Evolutionary conservation across 2,113 vertebrate genomes (phyloP), one percentile per base, ranked within the genome.

Genomic region (Grammomys surdaster): DNA sequence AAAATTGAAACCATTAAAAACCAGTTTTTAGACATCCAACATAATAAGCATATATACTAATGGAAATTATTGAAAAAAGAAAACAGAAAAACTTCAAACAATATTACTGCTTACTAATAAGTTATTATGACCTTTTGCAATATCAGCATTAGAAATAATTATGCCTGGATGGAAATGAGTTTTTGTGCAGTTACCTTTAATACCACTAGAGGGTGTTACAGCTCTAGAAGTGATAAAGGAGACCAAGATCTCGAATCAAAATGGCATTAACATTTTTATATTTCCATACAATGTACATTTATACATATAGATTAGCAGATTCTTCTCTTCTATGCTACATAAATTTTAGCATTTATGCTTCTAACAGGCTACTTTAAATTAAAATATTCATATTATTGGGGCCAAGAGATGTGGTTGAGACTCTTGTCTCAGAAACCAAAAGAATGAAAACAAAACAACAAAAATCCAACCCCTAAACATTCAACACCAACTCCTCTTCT

Each of bases 151-250:
- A 97, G 70, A 93, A 94, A 90, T 51, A 90, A 89, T 16, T 46
- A 67, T 85, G 78, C 67, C 80, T n/a, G 7, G 91, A 67, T 12
- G 22, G 46, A 89, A 95, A 54, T 28, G 58, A 36, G 5, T 40
- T 93, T 75, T 92, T 31, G 73, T 89, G 95, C 63, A 96, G 72
- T 97, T 95, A 65, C 16, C 43, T 90, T 33, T 5, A 81, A 3
- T 8, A 46, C 96, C 97, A 98, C 97, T 90, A 97, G 97, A 94
- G 95, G 95, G 51, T 75, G 90, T 95, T 92, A 90, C 0, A 90
- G 88, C 16, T 80, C 81, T 82, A 75, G 28, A 88, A 90, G 0
- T 84, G 80, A 92, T 63, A 48, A 95, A 93, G 51, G 10, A 28
- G 26, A 28, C 10, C 51, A 31, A 40, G 36, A 24, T 54, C 90